Evolutionary conservation across 2,797 vertebrate genomes (phyloP).

Genomic region (Sparidentex hasta): DNA sequence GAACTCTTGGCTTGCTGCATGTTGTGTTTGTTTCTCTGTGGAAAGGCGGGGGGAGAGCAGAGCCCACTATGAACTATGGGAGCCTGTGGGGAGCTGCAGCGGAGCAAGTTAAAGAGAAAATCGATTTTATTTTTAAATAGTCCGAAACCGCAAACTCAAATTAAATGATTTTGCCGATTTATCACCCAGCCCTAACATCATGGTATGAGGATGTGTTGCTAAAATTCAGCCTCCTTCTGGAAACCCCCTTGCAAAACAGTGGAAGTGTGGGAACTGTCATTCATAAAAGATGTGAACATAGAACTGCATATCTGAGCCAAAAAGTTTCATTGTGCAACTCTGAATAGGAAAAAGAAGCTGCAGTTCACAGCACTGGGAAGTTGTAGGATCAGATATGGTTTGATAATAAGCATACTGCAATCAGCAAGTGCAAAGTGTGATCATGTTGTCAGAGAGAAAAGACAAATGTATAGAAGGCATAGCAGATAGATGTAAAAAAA

Average conservation of each 20-base stretch:
- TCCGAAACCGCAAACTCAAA: too few relatives aligned
- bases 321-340: conserved; percentile 1
- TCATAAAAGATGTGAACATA: conserved; percentile 3
- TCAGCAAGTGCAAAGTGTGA: conserved; percentile 35
- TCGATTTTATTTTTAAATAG: too few relatives aligned
- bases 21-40: too few relatives aligned
- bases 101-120: too few relatives aligned
- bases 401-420: conserved; percentile 29
- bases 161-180: too few relatives aligned
- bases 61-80: too few relatives aligned
- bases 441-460: conserved; percentile 10
- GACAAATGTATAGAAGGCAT: conserved; percentile 36
- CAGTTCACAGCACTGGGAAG: not conserved
- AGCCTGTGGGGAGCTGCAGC: too few relatives aligned
- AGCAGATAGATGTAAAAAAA: conserved; percentile 22
- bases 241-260: not conserved
- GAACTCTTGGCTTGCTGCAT: too few relatives aligned
- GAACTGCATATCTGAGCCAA: not conserved
- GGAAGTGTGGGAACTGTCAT: not conserved
- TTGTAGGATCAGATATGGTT: conserved; percentile 36
- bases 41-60: too few relatives aligned
- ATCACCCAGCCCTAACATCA: too few relatives aligned
- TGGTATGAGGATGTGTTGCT: too few relatives aligned
- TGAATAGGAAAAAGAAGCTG: not conserved
- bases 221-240: too few relatives aligned